phyloP scores from a whole-genome alignment of 2,888 invertebrate genomes.

The Mythimna ferrago region DNA sequence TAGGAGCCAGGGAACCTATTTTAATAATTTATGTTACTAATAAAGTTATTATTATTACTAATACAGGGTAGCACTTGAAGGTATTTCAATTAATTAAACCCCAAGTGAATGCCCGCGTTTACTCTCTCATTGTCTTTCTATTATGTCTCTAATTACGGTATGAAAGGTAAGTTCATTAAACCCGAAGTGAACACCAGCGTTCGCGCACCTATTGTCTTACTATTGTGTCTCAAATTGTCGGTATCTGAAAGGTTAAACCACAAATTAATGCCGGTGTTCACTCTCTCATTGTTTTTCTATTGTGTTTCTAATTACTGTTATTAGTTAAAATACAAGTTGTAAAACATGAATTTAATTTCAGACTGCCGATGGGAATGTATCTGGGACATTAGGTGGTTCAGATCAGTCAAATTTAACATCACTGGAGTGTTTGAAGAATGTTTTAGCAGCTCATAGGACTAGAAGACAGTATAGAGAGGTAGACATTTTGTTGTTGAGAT shows the following conservation, averaged over 20 bases:
- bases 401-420: constrained; percentile 82
- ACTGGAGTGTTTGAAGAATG: constrained; percentile 93
- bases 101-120: too few species aligned
- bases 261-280: too few species aligned
- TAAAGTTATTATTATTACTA: neutral
- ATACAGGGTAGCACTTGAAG: neutral
- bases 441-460: constrained; percentile 93
- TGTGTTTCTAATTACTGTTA: too few species aligned
- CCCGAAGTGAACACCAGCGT: too few species aligned
- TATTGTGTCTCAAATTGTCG: too few species aligned
- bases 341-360: constrained; percentile 66
- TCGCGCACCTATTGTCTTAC: too few species aligned
- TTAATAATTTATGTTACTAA: neutral
- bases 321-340: neutral
- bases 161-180: too few species aligned
- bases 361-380: constrained; percentile 80
- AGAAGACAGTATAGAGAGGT: constrained; percentile 93
- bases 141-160: too few species aligned
- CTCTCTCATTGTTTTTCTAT: too few species aligned
- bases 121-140: too few species aligned
- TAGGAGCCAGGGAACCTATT: too few species aligned
- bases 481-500: constrained; percentile 45
- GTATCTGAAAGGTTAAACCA: too few species aligned
- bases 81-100: neutral
- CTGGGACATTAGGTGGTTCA: constrained; percentile 81